Evolutionary conservation across 2,888 invertebrate genomes (phyloP).

Genomic region (Sphaeridia pumilis): DNA sequence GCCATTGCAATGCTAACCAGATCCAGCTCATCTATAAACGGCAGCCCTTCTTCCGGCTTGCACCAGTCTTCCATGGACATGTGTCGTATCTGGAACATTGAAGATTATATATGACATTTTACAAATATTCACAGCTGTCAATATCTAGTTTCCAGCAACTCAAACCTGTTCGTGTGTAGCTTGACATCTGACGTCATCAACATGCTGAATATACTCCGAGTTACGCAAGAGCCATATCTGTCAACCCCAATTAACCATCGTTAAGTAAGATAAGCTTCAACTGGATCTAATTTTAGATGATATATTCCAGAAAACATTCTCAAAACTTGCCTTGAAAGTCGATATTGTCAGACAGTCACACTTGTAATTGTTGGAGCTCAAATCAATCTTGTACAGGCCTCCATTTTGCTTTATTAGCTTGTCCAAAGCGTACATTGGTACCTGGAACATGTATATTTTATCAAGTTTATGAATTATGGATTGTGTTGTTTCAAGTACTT

Average conservation of each 20-base stretch:
- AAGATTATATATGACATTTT: background rate
- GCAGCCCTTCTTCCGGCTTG: conserved; percentile 21
- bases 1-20: conserved; percentile 59
- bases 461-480: too few relatives aligned
- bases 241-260: background rate
- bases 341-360: conserved; percentile 72
- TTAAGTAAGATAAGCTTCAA: too few relatives aligned
- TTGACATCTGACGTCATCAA: conserved; percentile 57
- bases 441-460: conserved; percentile 48
- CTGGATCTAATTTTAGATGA: background rate
- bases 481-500: too few relatives aligned
- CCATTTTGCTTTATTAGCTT: conserved; percentile 59
- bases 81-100: conserved; percentile 24
- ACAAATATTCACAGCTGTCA: background rate
- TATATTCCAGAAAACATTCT: background rate
- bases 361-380: conserved; percentile 57
- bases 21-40: conserved; percentile 45
- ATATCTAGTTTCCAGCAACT: background rate
- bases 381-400: conserved; percentile 27
- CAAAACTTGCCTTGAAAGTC: conserved; percentile 52
- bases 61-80: conserved; percentile 34
- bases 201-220: conserved; percentile 54
- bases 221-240: conserved; percentile 48
- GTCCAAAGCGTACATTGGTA: conserved; percentile 68
- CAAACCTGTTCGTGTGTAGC: conserved; percentile 42